phyloP scores from a whole-genome alignment of 2,888 invertebrate species.

The Agrotis clavis region DNA sequence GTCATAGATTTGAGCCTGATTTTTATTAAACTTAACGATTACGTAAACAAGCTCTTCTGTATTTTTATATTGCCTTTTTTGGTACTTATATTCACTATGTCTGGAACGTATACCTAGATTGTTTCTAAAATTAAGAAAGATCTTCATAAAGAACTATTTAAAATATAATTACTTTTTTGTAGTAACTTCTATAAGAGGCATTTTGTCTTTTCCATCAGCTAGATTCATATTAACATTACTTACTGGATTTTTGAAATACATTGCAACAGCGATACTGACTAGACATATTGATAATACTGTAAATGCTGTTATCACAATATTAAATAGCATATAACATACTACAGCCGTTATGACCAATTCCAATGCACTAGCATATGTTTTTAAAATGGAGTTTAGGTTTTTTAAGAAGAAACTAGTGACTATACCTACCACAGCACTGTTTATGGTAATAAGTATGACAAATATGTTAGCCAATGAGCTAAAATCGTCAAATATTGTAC shows the following conservation, averaged over 20 bases:
- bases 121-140: constrained; percentile 15
- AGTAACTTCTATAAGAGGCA: constrained; percentile 78
- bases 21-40: neutral
- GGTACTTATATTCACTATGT: neutral
- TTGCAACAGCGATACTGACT: constrained; percentile 95
- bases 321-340: constrained; percentile 96
- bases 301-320: constrained; percentile 95
- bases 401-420: constrained; percentile 98
- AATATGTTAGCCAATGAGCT: constrained; percentile 92
- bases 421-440: constrained; percentile 97
- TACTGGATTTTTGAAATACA: constrained; percentile 98
- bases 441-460: constrained; percentile 95
- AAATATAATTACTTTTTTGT: constrained; percentile 51
- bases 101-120: neutral
- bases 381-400: constrained; percentile 98
- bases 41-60: neutral
- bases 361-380: constrained; percentile 98
- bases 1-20: neutral
- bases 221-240: constrained; percentile 82
- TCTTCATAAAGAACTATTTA: constrained; percentile 32
- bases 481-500: constrained; percentile 91
- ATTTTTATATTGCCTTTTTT: neutral
- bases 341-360: constrained; percentile 97
- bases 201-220: constrained; percentile 72
- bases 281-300: constrained; percentile 95